Base-by-base conservation (phyloP, 1,140 invertebrate genomes). In the Diprion similis region DNA sequence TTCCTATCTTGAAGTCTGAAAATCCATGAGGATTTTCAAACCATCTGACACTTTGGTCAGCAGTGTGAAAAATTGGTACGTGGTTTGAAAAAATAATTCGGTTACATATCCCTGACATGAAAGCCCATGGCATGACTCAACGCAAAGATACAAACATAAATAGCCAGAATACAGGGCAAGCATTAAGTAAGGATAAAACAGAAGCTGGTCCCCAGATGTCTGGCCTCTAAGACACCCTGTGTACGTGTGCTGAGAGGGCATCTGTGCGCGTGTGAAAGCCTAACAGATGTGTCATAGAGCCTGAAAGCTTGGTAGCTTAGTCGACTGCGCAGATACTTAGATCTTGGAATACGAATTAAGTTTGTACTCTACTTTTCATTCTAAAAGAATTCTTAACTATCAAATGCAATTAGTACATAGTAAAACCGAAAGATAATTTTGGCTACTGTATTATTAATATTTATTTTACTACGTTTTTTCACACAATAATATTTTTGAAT, bases 191-290 rank as follows among this genome's bases (percentile, higher is more conserved):
- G 51, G 51, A 59, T 59, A 6, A 9, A 59, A 59, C 51, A 19
- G 66, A 68, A 45, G 66, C 66, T 68, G 66, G 66, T 19, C 66
- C 66, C 66, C 66, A 68, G 66, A 68, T 68, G 66, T 68, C 66
- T 68, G 37, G 18, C 66, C 15, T 19, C 66, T 68, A 45, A 68
- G 66, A 68, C 66, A 13, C 66, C 37, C 66, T 8, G 17, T 18
- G 9, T 68, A 11, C 6, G 66, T 45, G 17, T 19, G 66, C 66
- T 68, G 15, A 13, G 66, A 11, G 8, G 3, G 13, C 10, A 68
- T 68, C 37, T 68, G 66, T 45, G 37, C 66, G 66, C 66, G 18
- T 68, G 66, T 45, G 66, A 68, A 68, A 45, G 66, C 66, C 66
- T 68, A 68, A 68, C 66, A 45, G 17, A 68, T 68, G 66, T 68